Evolutionary conservation across 2,888 invertebrate genomes (phyloP), one percentile per base, ranked within the genome.

Genomic region (Macrosiphum euphorbiae): DNA sequence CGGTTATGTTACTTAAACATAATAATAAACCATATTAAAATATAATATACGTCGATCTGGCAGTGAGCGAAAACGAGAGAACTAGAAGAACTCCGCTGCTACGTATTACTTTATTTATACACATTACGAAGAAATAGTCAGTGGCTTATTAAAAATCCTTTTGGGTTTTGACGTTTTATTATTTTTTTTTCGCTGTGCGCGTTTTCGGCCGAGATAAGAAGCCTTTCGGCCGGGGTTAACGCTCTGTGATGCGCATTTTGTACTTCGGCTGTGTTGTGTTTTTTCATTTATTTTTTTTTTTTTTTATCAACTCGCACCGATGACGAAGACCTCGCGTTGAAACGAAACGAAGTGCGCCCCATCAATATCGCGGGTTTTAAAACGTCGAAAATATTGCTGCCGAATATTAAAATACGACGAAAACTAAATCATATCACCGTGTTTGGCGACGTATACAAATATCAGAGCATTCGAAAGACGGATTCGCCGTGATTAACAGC

Each of bases 111-210:
- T 5, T 55, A 55, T 24, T 35, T 52, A 52, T 13, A 52, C 52
- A n/a, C 7, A 67, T 16, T 67, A 16, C n/a, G n/a, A 67, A 20
- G n/a, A 35, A 67, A 35, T 67, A 67, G 67, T 67, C 4, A 35
- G 67, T n/a, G 67, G 67, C n/a, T 67, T 67, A n/a, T 67, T 67
- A n/a, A 67, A 67, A 67, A 67, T 67, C 67, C 35, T 67, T 67
- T 35, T 10, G 67, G 35, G 67, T 67, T 67, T 67, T 67, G 67
- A 20, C 67, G 35, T 67, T 35, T 67, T 67, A 67, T 67, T 35
- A 11, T 61, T n/a, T 13, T n/a, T 16, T 35, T 67, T 67, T 67
- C 11, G n/a, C n/a, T 67, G 67, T 35, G 67, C 55, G 24, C 35
- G 20, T 67, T 67, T 67, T 67, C 16, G 67, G n/a, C n/a, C 61